These are phyloP conservation scores for Rhinophrynus dorsalis DNA, from an alignment of 2,797 vertebrate species.

Conservation along the genomic window DNA sequence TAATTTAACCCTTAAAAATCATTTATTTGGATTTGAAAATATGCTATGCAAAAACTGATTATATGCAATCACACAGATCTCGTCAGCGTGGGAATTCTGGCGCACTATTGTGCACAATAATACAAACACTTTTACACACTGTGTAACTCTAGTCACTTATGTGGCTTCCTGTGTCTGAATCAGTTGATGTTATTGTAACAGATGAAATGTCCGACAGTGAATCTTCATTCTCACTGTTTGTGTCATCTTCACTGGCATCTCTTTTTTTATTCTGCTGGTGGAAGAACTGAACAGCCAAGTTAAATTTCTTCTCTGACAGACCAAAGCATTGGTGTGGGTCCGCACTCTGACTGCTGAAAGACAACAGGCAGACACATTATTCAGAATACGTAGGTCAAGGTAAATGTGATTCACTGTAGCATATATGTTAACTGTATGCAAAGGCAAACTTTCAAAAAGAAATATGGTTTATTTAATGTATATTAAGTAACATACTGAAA, in stretches of 20 bases:
- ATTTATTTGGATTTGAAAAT: too few relatives aligned
- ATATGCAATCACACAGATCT: too few relatives aligned
- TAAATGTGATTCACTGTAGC: too few relatives aligned
- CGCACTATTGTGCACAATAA: too few relatives aligned
- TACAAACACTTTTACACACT: too few relatives aligned
- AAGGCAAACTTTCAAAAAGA: too few relatives aligned
- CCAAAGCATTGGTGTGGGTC: slow-evolving; percentile 41
- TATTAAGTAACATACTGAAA: too few relatives aligned
- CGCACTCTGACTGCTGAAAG: slow-evolving; percentile 37
- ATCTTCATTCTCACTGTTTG: slow-evolving; percentile 25
- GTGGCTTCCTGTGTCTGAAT: slow-evolving; percentile 17
- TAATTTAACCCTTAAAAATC: too few relatives aligned
- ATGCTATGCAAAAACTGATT: too few relatives aligned
- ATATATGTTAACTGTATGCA: too few relatives aligned
- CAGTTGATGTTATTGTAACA: slow-evolving; percentile 31
- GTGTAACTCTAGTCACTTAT: not conserved
- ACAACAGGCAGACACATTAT: slow-evolving; percentile 14
- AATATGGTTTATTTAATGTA: too few relatives aligned
- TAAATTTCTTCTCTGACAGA: slow-evolving; percentile 38
- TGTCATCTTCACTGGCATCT: slow-evolving; percentile 2
- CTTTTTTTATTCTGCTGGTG: slow-evolving; percentile 15
- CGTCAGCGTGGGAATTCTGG: too few relatives aligned
- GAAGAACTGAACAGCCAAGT: slow-evolving; percentile 34
- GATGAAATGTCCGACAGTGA: slow-evolving; percentile 6
- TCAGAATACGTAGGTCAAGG: not conserved